Evolutionary conservation across 2,888 invertebrate genomes (phyloP).

Genomic region (Fragum sueziense): DNA sequence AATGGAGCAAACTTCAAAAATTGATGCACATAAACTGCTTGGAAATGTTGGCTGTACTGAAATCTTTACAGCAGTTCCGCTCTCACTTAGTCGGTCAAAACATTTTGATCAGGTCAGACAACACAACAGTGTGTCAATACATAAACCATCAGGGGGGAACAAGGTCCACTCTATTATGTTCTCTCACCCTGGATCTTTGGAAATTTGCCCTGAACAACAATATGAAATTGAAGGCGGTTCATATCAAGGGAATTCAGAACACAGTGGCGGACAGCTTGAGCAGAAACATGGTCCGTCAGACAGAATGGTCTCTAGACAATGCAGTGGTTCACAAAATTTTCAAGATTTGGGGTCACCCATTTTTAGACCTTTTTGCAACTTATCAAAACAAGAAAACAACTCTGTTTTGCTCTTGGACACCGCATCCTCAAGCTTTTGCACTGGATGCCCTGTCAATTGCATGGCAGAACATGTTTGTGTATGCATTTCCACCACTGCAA

Average conservation of each 20-base stretch:
- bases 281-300: conserved; percentile 23
- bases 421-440: conserved; percentile 42
- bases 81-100: conserved; percentile 22
- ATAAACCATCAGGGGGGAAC: conserved; percentile 48
- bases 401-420: conserved; percentile 41
- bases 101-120: conserved; percentile 46
- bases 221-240: conserved; percentile 45
- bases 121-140: conserved; percentile 35
- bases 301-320: conserved; percentile 50
- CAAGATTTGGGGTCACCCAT: conserved; percentile 34
- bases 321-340: conserved; percentile 35
- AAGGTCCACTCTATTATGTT: conserved; percentile 24
- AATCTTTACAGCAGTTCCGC: conserved; percentile 22
- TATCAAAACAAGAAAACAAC: conserved; percentile 35
- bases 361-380: conserved; percentile 43
- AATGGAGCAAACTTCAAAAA: conserved; percentile 25
- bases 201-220: conserved; percentile 34
- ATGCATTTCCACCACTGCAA: conserved; percentile 40
- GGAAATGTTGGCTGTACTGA: conserved; percentile 43
- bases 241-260: conserved; percentile 47
- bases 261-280: conserved; percentile 46
- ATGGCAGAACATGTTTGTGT: conserved; percentile 50
- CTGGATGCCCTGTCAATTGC: conserved; percentile 51
- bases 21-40: conserved; percentile 38
- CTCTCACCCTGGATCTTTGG: conserved; percentile 41